Conservation (phyloP, 2,888 invertebrate genomes). For the Zaprionus bogoriensis region DNA sequence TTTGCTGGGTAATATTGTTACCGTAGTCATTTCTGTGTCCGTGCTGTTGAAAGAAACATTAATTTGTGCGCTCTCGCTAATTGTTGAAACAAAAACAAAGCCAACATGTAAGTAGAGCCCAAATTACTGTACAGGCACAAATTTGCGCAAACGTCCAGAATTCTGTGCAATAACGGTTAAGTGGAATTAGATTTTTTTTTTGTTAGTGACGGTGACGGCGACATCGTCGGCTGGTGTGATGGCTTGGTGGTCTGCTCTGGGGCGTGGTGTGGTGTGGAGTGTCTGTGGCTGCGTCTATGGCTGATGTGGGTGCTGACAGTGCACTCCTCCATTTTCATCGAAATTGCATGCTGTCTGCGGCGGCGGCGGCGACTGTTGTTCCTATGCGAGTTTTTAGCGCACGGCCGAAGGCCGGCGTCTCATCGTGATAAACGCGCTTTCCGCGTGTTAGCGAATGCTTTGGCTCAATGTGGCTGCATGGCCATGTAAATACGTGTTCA, state of each 20-base stretch:
- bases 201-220: background rate
- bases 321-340: background rate
- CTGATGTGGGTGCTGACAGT: conserved; percentile 9
- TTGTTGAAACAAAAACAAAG: conserved; percentile 21
- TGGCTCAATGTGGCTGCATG: background rate
- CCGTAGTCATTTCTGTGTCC: conserved; percentile 40
- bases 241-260: background rate
- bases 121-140: background rate
- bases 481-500: background rate
- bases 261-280: conserved; percentile 15
- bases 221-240: background rate
- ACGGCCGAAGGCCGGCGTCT: conserved; percentile 38
- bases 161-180: background rate
- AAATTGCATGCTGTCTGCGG: background rate
- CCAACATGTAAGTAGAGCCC: conserved; percentile 34
- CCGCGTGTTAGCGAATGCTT: conserved; percentile 31
- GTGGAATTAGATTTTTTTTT: too few relatives aligned
- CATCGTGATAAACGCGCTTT: conserved; percentile 27
- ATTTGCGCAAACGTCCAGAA: conserved; percentile 16
- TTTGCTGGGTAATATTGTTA: conserved; percentile 11
- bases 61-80: conserved; percentile 11
- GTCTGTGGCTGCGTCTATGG: conserved; percentile 2
- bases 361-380: conserved; percentile 6
- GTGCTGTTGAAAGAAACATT: conserved; percentile 41
- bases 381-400: background rate